phyloP scores from a whole-genome alignment of 2,113 vertebrate genomes.

The Tupaia chinensis region DNA sequence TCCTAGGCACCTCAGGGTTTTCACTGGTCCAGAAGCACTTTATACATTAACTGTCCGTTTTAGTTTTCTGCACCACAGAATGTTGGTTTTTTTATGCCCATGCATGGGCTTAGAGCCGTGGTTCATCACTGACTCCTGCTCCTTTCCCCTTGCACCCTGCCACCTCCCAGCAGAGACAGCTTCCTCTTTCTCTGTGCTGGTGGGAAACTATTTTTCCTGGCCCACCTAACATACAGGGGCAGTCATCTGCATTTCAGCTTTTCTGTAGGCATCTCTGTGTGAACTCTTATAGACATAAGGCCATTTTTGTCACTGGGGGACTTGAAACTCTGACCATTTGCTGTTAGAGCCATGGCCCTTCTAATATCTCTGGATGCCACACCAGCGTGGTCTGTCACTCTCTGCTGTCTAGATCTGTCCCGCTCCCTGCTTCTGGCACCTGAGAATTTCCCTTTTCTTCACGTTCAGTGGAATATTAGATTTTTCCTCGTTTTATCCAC shows the following conservation, averaged over 20 bases:
- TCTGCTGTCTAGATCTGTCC: fast-evolving
- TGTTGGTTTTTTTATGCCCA: neutral
- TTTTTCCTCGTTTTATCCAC: neutral
- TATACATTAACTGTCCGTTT: neutral
- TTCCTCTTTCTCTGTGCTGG: neutral
- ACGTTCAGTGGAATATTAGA: fast-evolving
- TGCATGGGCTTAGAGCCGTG: fast-evolving
- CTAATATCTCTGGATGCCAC: neutral
- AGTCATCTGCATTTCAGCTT: neutral
- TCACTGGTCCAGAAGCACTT: neutral
- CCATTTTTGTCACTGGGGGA: neutral
- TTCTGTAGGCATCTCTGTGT: neutral
- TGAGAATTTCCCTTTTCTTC: neutral
- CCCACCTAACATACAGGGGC: neutral
- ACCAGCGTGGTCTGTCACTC: neutral
- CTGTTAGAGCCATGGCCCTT: neutral
- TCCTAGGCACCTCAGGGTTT: neutral
- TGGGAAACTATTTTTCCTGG: neutral
- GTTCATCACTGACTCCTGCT: fast-evolving
- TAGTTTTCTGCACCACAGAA: neutral
- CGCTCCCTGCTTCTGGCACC: neutral
- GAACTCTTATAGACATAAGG: too few relatives aligned
- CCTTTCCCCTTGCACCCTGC: neutral
- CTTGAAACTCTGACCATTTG: too few relatives aligned
- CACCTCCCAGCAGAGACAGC: neutral